Conservation (phyloP, 2,113 vertebrate genomes). For the Microcebus jonahi region DNA sequence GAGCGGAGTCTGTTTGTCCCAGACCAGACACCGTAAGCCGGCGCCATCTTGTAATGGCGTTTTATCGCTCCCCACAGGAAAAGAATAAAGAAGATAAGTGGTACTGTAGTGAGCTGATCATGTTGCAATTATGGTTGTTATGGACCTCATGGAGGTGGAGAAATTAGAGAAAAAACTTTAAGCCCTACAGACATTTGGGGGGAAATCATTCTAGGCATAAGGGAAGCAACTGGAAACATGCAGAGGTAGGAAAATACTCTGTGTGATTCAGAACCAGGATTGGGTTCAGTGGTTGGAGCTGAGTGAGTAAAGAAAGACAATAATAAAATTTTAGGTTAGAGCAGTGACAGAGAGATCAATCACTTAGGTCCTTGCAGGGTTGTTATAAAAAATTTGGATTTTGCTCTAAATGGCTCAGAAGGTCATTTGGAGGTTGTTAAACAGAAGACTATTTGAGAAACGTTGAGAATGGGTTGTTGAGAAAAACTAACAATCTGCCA, state of each 20-base stretch:
- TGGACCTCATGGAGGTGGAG: not conserved
- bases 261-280: not conserved
- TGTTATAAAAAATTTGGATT: not conserved
- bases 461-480: not conserved
- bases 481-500: not conserved
- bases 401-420: not conserved
- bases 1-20: no score
- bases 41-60: no score
- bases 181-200: rapidly evolving
- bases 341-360: no score
- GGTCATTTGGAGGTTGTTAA: not conserved
- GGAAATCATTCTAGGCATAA: not conserved
- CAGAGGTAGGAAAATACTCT: no score
- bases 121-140: not conserved
- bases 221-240: not conserved
- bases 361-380: not conserved
- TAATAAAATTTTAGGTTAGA: not conserved
- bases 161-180: not conserved
- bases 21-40: no score
- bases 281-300: not conserved
- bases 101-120: no score
- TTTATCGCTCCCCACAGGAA: no score
- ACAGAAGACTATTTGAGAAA: not conserved
- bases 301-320: not conserved
- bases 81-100: not conserved